Percentiles rank a stretch among this genome's conserved stretches.
Conservation (phyloP, 2,888 invertebrate species). For the Eutolmus rufibarbis region DNA sequence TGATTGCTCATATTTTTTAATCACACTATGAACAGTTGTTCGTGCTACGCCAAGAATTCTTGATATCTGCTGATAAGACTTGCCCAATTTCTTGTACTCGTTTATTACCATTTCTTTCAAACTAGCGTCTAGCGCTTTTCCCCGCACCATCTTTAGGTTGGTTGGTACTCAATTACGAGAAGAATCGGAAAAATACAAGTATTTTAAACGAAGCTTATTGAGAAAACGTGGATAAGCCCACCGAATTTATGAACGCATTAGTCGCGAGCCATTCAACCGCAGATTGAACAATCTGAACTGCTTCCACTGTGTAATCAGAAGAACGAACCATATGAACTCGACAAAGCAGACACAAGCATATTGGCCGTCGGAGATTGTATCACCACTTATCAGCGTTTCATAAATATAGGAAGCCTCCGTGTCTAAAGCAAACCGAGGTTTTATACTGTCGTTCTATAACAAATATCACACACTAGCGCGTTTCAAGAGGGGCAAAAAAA, state of each 20-base stretch:
- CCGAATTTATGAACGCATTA: not conserved
- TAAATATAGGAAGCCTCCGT: not conserved
- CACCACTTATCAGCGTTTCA: not conserved
- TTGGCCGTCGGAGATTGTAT: not conserved
- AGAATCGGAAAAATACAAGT: not conserved
- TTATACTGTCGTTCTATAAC: not conserved
- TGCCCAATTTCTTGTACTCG: not conserved
- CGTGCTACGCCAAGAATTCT: not conserved
- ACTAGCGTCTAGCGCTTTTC: not conserved
- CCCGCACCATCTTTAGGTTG: not conserved
- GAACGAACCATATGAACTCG: constrained; percentile 12
- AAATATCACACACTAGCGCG: not conserved
- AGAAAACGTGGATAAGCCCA: not conserved
- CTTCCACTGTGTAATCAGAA: not conserved
- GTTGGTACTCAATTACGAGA: not conserved
- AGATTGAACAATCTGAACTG: constrained; percentile 30
- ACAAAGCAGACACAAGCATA: not conserved
- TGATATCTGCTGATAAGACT: constrained; percentile 14
- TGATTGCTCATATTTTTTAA: not conserved
- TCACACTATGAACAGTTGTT: constrained; percentile 2
- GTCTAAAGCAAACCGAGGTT: not conserved
- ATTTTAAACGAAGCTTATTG: not conserved
- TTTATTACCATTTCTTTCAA: not conserved
- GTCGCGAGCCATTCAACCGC: not conserved
- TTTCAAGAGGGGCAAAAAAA: not conserved